Evolutionary conservation across 2,888 invertebrate genomes (phyloP).

Genomic region (Apodemia zela): DNA sequence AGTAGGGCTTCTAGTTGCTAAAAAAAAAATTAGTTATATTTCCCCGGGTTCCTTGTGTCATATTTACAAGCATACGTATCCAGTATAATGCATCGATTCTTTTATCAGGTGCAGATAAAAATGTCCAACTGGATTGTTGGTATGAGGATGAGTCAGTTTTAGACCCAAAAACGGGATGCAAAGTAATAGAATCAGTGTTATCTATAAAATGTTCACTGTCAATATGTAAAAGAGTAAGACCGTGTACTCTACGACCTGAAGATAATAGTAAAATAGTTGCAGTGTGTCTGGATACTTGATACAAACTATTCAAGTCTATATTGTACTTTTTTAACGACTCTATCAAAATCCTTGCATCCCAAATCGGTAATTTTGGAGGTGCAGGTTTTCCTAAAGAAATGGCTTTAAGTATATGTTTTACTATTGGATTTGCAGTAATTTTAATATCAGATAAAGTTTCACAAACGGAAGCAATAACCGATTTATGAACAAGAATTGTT

Average conservation of each 20-base stretch:
- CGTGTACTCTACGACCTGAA: slow-evolving; percentile 32
- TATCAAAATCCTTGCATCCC: slow-evolving; percentile 27
- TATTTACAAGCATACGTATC: slow-evolving; percentile 13
- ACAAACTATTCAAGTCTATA: slow-evolving; percentile 21
- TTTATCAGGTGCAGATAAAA: slow-evolving; percentile 17
- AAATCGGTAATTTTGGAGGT: slow-evolving; percentile 24
- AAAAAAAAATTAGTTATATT: slow-evolving; percentile 22
- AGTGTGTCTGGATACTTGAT: slow-evolving; percentile 25
- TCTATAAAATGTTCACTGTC: slow-evolving; percentile 26
- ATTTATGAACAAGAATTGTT: slow-evolving; percentile 34
- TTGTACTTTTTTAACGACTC: slow-evolving; percentile 19
- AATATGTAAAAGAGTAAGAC: slow-evolving; percentile 28
- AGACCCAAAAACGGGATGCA: slow-evolving; percentile 31
- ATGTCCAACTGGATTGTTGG: slow-evolving; percentile 28
- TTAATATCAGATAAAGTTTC: slow-evolving; percentile 24
- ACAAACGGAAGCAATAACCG: slow-evolving; percentile 30
- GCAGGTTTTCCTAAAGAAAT: slow-evolving; percentile 15
- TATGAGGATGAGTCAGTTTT: slow-evolving; percentile 29
- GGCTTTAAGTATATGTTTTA: slow-evolving; percentile 29
- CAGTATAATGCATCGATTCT: background rate
- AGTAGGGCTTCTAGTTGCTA: slow-evolving; percentile 20
- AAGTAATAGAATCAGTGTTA: slow-evolving; percentile 23
- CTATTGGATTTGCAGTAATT: slow-evolving; percentile 24
- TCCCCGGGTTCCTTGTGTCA: slow-evolving; percentile 16
- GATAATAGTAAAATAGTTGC: slow-evolving; percentile 27